Conservation (phyloP, 2,113 vertebrate genomes). For the Melierax canorus region DNA sequence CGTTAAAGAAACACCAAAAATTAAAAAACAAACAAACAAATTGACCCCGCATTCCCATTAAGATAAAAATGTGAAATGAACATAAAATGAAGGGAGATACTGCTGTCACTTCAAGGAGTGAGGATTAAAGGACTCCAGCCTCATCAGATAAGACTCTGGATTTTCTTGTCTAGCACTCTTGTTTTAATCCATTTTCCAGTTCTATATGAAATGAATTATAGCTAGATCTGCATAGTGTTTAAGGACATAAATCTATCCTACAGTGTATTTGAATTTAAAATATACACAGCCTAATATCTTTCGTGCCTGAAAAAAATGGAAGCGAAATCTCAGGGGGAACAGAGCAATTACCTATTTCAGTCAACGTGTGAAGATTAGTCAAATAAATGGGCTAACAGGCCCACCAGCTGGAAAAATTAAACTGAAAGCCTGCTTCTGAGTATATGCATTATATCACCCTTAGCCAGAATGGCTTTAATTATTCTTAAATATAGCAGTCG, state of each 20-base stretch:
- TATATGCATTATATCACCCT: constrained; percentile 59
- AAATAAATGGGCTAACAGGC: constrained; percentile 62
- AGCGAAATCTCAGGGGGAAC: constrained; percentile 45
- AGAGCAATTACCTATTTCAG: constrained; percentile 63
- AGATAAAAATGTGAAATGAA: constrained; percentile 15
- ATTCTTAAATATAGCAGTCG: constrained; percentile 55
- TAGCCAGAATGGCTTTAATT: constrained; percentile 61
- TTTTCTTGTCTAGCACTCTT: constrained; percentile 31
- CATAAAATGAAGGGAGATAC: constrained; percentile 17
- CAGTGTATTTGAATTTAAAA: constrained; percentile 53
- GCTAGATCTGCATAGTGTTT: constrained; percentile 24
- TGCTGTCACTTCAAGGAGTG: constrained; percentile 12
- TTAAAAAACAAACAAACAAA: constrained; percentile 27
- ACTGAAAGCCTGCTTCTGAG: constrained; percentile 60
- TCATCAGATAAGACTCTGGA: constrained; percentile 50
- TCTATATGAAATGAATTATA: constrained; percentile 27
- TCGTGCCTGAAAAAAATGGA: constrained; percentile 39
- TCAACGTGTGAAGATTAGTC: constrained; percentile 62
- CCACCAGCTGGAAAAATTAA: constrained; percentile 64
- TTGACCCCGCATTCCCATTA: neutral
- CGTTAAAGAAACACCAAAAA: neutral
- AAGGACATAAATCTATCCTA: constrained; percentile 54
- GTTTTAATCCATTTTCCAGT: constrained; percentile 28
- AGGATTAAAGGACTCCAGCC: constrained; percentile 42
- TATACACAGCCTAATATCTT: constrained; percentile 35